phyloP scores from a whole-genome alignment of 2,888 invertebrate genomes.

The Acrocera orbiculus region DNA sequence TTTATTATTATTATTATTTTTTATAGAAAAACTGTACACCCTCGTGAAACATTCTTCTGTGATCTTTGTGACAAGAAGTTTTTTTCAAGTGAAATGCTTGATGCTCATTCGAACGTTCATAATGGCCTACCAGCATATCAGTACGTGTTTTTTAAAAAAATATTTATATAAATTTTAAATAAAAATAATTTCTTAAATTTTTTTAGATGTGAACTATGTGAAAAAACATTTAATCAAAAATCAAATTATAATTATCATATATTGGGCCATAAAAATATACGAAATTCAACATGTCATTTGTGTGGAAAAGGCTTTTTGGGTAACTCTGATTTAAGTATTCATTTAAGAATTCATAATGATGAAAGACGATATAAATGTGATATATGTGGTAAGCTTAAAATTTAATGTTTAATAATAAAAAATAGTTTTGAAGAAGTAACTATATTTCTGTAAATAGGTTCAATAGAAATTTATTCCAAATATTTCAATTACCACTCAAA shows the following conservation, averaged over 20 bases:
- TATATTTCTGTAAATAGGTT: too few species aligned
- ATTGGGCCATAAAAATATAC: slow-evolving; percentile 18
- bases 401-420: neutral
- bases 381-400: slow-evolving; percentile 16
- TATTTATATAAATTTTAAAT: neutral
- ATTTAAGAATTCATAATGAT: slow-evolving; percentile 17
- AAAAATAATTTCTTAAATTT: neutral
- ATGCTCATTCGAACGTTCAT: slow-evolving; percentile 17
- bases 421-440: too few species aligned
- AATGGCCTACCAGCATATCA: slow-evolving; percentile 15
- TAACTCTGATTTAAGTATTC: slow-evolving; percentile 18
- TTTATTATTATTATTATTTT: neutral
- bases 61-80: slow-evolving; percentile 13
- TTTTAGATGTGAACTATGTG: slow-evolving; percentile 16
- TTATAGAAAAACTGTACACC: slow-evolving; percentile 12
- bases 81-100: slow-evolving; percentile 13
- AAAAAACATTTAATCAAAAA: slow-evolving; percentile 19
- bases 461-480: too few species aligned
- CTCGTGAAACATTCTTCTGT: slow-evolving; percentile 12
- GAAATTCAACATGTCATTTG: slow-evolving; percentile 18
- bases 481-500: too few species aligned
- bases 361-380: slow-evolving; percentile 19
- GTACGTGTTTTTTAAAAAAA: slow-evolving; percentile 6
- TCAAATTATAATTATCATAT: slow-evolving; percentile 17
- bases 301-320: slow-evolving; percentile 18